Base-by-base conservation (phyloP, 2,888 invertebrate species). In the Tetragonula carbonaria region DNA sequence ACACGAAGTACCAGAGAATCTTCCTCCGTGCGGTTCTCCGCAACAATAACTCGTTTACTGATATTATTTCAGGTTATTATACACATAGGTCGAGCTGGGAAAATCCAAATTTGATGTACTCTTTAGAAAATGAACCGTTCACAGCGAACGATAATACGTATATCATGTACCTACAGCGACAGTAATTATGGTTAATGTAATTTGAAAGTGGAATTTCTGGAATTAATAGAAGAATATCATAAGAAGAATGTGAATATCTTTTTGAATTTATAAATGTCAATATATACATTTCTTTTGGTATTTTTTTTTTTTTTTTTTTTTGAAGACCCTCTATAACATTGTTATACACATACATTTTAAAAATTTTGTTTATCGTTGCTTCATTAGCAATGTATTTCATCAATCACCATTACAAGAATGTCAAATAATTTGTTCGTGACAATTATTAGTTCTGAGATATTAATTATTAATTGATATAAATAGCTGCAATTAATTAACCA, bases 1-100 rank as follows among this genome's bases (percentile, higher is more conserved):
- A 70, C 55, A 65, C 72, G 63, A 50, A 67, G 59, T 82, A 74
- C 71, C 57, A 55, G 33, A 55, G 72, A 86, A 53, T 68, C 76
- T 78, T 76, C 76, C 83, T 65, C 65, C 5, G 53, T 73, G 65
- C 33, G 28, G 33, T 78, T 66, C 73, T 53, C 65, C 50, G 28
- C 51, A 65, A 78, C 57, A 50, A 73, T 78, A 78, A 78, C 73
- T 73, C 33, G 62, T n/a, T 33, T 18, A n/a, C 76, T 33, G 59
- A n/a, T 59, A 51, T 68, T 76, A 51, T 50, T 59, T 28, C 38
- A 45, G 14, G 66, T 28, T 66, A 57, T 28, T 66, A 57, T 18
- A 62, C 21, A 33, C 21, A 66, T n/a, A 14, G 23, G 8, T 21
- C 33, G 18, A n/a, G n/a, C 14, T 55, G 59, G 16, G 21, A 50